Evolutionary conservation across 2,888 invertebrate species (phyloP).

Genomic region (Meteorus colon): DNA sequence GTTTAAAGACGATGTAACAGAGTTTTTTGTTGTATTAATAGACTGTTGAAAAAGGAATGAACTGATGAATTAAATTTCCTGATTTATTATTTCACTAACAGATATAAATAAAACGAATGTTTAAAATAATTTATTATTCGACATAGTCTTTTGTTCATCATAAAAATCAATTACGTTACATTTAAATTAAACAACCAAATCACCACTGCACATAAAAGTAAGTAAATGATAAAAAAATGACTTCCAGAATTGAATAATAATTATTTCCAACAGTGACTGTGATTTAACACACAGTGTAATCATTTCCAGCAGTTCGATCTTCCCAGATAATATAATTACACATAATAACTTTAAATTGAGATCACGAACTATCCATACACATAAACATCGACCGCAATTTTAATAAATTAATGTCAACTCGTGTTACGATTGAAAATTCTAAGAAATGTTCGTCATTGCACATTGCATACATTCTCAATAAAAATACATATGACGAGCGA

Average conservation of each 20-base stretch:
- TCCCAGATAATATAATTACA: neutral
- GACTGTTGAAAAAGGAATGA: too few species aligned
- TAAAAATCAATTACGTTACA: too few species aligned
- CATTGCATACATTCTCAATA: neutral
- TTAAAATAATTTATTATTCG: too few species aligned
- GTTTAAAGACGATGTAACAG: too few species aligned
- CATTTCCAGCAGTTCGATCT: neutral
- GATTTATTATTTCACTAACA: too few species aligned
- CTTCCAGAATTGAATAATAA: neutral
- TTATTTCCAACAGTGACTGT: neutral
- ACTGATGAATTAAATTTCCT: too few species aligned
- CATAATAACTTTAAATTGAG: neutral
- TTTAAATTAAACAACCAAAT: too few species aligned
- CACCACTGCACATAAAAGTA: too few species aligned
- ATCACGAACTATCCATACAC: neutral
- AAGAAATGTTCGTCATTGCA: neutral
- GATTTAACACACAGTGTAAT: neutral
- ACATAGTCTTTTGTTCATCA: too few species aligned
- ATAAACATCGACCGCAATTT: neutral
- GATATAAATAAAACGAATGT: too few species aligned
- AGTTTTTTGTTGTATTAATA: too few species aligned
- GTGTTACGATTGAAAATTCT: constrained; percentile 3
- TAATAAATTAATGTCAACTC: neutral
- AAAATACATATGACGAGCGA: constrained; percentile 8
- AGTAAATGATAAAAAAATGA: too few species aligned